Evolutionary conservation across 2,888 invertebrate genomes (phyloP), one percentile per base, ranked within the genome.

Genomic region (Cactoblastis cactorum): DNA sequence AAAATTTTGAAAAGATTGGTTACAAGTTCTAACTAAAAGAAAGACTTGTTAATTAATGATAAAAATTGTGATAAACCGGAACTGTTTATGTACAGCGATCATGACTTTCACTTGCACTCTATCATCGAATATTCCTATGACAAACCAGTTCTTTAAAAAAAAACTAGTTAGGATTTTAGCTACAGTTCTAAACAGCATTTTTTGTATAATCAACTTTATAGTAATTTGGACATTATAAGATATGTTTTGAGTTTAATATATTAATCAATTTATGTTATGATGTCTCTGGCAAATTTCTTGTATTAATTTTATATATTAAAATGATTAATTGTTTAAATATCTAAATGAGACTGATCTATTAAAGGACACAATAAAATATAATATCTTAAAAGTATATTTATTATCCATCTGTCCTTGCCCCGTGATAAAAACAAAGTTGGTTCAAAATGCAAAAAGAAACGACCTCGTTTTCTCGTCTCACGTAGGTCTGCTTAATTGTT

Each of bases 31-130:
- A 56, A 58, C 45, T 41, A 61, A 59, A 60, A 54, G 54, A 61
- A 59, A 58, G 56, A 66, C 62, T 65, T 62, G 69, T 65, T 77
- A 75, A 79, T 80, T 74, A 79, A 71, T 67, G 61, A 69, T 65
- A 71, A 74, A 74, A 71, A 66, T 62, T 65, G 56, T 74, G 74
- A 76, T 74, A 77, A 83, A 80, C 84, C 85, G 86, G 83, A 85
- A 84, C 82, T 83, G 71, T 80, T 78, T 79, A 74, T 73, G 73
- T 77, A 80, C 81, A 75, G 69, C 74, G 77, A 80, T 83, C 79
- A 80, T 81, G 77, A 86, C 88, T 88, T 88, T 88, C 88, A 87
- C 88, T 87, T 80, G 74, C 82, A 84, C 80, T 83, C 80, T 74
- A 83, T 84, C 83, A 80, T 74, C 78, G 74, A 80, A 85, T 83